Percentiles rank a stretch among this genome's conserved stretches.
Evolutionary conservation across 2,113 vertebrate genomes (phyloP).

Genomic region (Centrocercus urophasianus): DNA sequence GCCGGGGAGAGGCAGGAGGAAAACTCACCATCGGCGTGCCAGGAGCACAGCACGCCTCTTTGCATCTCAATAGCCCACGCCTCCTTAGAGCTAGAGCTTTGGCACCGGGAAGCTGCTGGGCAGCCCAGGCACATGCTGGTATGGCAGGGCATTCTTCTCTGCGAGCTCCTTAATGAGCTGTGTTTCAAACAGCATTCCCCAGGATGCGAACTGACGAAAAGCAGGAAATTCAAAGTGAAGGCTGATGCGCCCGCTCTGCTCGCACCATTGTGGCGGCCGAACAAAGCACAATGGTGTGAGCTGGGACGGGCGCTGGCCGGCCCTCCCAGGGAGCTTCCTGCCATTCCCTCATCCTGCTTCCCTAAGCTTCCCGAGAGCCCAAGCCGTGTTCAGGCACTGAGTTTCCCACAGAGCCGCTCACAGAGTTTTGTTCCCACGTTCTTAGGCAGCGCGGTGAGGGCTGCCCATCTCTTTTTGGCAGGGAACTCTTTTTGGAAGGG

Average conservation of each 20-base stretch:
- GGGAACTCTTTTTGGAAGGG: background rate
- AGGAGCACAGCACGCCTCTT: background rate
- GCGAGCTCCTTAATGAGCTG: background rate
- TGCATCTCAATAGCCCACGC: background rate
- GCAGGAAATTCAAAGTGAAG: conserved; percentile 53
- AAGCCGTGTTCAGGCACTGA: background rate
- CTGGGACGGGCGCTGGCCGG: background rate
- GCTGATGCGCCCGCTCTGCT: background rate
- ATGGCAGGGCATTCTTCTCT: background rate
- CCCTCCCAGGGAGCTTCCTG: conserved; percentile 53
- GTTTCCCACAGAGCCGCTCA: background rate
- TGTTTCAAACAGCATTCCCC: background rate
- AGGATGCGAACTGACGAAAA: background rate
- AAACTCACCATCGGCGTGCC: background rate
- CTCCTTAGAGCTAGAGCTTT: background rate
- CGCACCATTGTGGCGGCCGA: background rate
- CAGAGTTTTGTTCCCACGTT: background rate
- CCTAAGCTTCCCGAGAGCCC: background rate
- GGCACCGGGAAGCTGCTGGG: background rate
- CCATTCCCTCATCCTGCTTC: background rate
- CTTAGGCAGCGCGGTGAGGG: background rate
- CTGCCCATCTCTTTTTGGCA: background rate
- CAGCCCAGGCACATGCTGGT: background rate
- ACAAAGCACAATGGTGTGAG: conserved; percentile 54
- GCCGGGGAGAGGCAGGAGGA: background rate